A percentile compares a stretch with the other conserved stretches of the same genome.
These are phyloP conservation scores for Neocrepidodera transversa DNA, from an alignment of 2,888 invertebrate species.

Conservation along the genomic window DNA sequence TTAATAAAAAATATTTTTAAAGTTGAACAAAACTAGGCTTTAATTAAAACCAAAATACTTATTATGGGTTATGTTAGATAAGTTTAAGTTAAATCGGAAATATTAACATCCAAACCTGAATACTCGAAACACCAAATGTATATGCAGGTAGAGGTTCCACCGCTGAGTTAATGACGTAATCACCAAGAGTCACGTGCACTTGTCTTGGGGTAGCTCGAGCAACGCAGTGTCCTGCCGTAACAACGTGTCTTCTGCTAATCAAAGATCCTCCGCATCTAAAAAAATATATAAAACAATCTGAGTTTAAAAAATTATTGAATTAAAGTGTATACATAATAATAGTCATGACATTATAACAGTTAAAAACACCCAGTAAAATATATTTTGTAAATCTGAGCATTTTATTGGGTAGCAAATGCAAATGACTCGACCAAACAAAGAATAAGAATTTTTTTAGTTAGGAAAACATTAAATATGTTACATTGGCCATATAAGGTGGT, in stretches of 20 bases:
- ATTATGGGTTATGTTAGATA: no score
- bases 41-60: no score
- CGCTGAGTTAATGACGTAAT: conserved; percentile 93
- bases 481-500: no score
- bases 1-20: no score
- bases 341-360: neutral
- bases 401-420: no score
- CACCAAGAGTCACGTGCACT: conserved; percentile 90
- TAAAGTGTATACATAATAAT: neutral
- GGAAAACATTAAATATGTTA: no score
- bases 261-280: conserved; percentile 89
- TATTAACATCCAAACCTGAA: conserved; percentile 68
- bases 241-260: conserved; percentile 89
- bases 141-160: conserved; percentile 90
- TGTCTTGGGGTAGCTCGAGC: conserved; percentile 89
- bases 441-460: no score
- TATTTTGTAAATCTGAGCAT: no score
- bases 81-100: neutral
- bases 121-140: conserved; percentile 89
- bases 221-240: conserved; percentile 94
- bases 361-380: no score
- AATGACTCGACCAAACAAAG: no score
- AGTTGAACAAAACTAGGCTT: no score
- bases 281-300: no score
- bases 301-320: conserved; percentile 18